phyloP scores from a whole-genome alignment of 1,140 invertebrate species.

The Agrilus planipennis region DNA sequence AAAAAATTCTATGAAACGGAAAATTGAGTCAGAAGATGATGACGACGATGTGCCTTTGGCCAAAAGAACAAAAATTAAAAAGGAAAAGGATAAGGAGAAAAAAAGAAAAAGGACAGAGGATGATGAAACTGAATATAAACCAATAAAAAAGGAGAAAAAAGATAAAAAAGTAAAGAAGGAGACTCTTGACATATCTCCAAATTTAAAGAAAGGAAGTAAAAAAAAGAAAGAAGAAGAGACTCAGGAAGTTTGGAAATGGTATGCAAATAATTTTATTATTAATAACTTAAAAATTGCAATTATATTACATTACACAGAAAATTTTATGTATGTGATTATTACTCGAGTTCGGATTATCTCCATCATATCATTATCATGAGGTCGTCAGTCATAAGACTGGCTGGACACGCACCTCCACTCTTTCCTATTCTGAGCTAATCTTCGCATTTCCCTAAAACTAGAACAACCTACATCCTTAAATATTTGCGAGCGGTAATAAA shows the following conservation, averaged over 20 bases:
- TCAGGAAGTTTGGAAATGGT: slow-evolving; percentile 91
- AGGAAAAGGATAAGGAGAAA: slow-evolving; percentile 47
- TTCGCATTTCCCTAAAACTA: too few species aligned
- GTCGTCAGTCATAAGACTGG: too few species aligned
- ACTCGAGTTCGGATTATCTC: too few species aligned
- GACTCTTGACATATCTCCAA: slow-evolving; percentile 19
- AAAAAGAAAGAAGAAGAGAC: slow-evolving; percentile 75
- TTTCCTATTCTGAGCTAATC: too few species aligned
- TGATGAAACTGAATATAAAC: slow-evolving; percentile 45
- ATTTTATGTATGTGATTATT: too few species aligned
- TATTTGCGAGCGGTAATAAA: too few species aligned
- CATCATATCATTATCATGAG: too few species aligned
- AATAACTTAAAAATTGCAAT: too few species aligned
- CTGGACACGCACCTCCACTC: too few species aligned
- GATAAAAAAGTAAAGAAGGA: slow-evolving; percentile 32
- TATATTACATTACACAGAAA: too few species aligned
- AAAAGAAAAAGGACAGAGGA: slow-evolving; percentile 43
- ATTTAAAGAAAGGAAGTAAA: slow-evolving; percentile 42
- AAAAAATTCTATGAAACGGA: slow-evolving; percentile 39
- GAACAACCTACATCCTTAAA: too few species aligned
- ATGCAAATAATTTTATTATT: too few species aligned
- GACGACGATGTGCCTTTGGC: slow-evolving; percentile 55
- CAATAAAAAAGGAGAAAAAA: slow-evolving; percentile 42
- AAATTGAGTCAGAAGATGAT: slow-evolving; percentile 42
- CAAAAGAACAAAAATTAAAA: slow-evolving; percentile 58